Percentiles rank a stretch among this genome's conserved stretches.
phyloP scores from a whole-genome alignment of 2,888 invertebrate genomes.

The Campaea margaritaria region DNA sequence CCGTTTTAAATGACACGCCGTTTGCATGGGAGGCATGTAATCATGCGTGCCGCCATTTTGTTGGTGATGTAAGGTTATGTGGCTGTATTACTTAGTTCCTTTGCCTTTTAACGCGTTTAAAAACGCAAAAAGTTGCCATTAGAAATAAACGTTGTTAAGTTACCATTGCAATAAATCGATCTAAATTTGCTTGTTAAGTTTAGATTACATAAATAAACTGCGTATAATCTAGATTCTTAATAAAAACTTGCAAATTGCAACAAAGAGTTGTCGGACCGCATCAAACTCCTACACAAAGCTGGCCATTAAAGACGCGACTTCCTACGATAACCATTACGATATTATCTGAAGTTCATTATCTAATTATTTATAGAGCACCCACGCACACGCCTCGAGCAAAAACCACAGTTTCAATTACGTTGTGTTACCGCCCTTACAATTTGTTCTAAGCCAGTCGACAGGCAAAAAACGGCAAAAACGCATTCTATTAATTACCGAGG shows the following conservation, averaged over 20 bases:
- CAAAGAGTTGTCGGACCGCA: slow-evolving; percentile 19
- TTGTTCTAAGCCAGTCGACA: slow-evolving; percentile 34
- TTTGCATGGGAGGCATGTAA: slow-evolving; percentile 44
- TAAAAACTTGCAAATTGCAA: slow-evolving; percentile 22
- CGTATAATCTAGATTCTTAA: neutral
- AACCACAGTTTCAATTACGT: slow-evolving; percentile 44
- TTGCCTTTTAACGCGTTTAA: neutral
- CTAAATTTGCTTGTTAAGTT: neutral
- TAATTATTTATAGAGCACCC: slow-evolving; percentile 42
- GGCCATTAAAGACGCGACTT: slow-evolving; percentile 20
- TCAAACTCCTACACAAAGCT: slow-evolving; percentile 21
- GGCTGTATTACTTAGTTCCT: slow-evolving; percentile 4
- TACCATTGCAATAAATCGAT: neutral
- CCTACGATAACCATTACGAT: slow-evolving; percentile 30
- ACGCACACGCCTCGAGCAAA: slow-evolving; percentile 38
- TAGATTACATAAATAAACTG: slow-evolving; percentile 8
- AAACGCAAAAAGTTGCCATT: too few relatives aligned
- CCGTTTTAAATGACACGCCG: slow-evolving; percentile 47
- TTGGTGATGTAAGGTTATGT: slow-evolving; percentile 25
- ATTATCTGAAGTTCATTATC: slow-evolving; percentile 40
- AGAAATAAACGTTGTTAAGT: too few relatives aligned
- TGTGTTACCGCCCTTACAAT: slow-evolving; percentile 44
- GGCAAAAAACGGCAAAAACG: slow-evolving; percentile 34
- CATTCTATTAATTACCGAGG: slow-evolving; percentile 36
- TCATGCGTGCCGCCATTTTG: slow-evolving; percentile 42